Base-by-base conservation (phyloP, 2,888 invertebrate species). In the Caenorhabditis sp. region DNA sequence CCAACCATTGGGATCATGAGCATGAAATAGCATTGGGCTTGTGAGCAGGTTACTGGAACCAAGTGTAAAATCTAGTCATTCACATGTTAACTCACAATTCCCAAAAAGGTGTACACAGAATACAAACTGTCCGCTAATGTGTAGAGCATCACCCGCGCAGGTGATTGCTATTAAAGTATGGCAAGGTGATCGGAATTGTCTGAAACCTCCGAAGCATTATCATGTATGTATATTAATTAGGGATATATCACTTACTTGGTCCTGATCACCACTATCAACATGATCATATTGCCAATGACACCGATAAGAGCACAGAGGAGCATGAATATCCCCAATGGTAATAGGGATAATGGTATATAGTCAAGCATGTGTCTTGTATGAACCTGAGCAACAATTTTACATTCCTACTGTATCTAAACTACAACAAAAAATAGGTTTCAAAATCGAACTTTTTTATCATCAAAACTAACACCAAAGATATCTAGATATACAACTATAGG, bases 151-250 rank as follows among this genome's bases (percentile, higher is more conserved):
- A 3, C 70, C 71, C 1, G 72, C n/a, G 49, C 75, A 78, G 1
- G 75, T 78, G 7, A 68, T 59, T 38, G 59, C 67, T n/a, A 78
- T 78, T 2, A 78, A 54, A 21, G 75, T 20, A 58, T 78, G 77
- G 27, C 77, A 78, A 10, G 77, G 75, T 8, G 75, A 72, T 21
- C 75, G 70, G 38, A 75, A 66, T 8, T 64, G 36, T 61, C 74
- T 74, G 59, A 20, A 73, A 61, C 36, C 69, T 53, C 43, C 72
- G 68, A 65, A 38, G 61, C 31, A n/a, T n/a, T n/a, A n/a, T 63
- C 0, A n/a, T n/a, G n/a, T n/a, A n/a, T n/a, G n/a, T n/a, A n/a
- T n/a, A n/a, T n/a, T n/a, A 50, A 50, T 50, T n/a, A n/a, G n/a
- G n/a, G 20, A 10, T 50, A 17, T 4, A 17, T 10, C 5, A 53